phyloP scores from a whole-genome alignment of 2,888 invertebrate species.

The Cryptocephalus moraei region DNA sequence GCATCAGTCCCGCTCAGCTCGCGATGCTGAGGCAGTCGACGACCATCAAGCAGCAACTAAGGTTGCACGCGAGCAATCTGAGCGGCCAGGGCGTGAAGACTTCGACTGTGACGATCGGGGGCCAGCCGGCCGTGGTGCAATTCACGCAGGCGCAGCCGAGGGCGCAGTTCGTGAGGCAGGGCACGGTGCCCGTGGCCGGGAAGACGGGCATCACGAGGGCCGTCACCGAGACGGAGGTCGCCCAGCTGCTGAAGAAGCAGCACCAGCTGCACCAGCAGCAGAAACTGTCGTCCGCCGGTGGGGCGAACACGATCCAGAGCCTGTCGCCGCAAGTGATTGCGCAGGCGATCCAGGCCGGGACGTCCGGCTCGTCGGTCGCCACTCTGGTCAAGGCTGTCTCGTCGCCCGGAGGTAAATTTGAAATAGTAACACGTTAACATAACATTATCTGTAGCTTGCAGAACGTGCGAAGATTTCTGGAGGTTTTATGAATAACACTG shows the following conservation, averaged over 20 bases:
- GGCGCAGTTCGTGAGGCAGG: slow-evolving; percentile 33
- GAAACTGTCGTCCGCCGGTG: slow-evolving; percentile 21
- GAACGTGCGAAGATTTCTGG: too few relatives aligned
- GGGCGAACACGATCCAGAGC: slow-evolving; percentile 30
- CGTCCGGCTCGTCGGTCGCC: slow-evolving; percentile 46
- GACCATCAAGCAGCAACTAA: slow-evolving; percentile 32
- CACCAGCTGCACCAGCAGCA: slow-evolving; percentile 33
- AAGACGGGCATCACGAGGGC: slow-evolving; percentile 34
- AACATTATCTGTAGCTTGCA: too few relatives aligned
- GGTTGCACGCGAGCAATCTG: slow-evolving; percentile 27
- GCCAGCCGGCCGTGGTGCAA: slow-evolving; percentile 31
- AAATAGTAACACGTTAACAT: too few relatives aligned
- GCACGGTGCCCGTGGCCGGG: slow-evolving; percentile 32
- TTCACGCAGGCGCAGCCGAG: slow-evolving; percentile 34
- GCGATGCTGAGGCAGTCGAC: slow-evolving; percentile 52
- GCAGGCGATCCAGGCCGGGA: slow-evolving; percentile 41
- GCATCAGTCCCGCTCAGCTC: slow-evolving; percentile 43
- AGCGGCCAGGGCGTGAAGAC: slow-evolving; percentile 28
- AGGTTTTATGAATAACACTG: too few relatives aligned
- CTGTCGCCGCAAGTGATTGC: slow-evolving; percentile 33
- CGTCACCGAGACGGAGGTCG: slow-evolving; percentile 45
- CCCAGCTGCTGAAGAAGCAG: slow-evolving; percentile 41
- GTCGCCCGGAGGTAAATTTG: slow-evolving; percentile 28
- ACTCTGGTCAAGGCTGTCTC: slow-evolving; percentile 54
- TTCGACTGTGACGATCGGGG: slow-evolving; percentile 32